Evolutionary conservation across 2,113 vertebrate genomes (phyloP), one percentile per base, ranked within the genome.

Genomic region (Hydrolagus affinis): DNA sequence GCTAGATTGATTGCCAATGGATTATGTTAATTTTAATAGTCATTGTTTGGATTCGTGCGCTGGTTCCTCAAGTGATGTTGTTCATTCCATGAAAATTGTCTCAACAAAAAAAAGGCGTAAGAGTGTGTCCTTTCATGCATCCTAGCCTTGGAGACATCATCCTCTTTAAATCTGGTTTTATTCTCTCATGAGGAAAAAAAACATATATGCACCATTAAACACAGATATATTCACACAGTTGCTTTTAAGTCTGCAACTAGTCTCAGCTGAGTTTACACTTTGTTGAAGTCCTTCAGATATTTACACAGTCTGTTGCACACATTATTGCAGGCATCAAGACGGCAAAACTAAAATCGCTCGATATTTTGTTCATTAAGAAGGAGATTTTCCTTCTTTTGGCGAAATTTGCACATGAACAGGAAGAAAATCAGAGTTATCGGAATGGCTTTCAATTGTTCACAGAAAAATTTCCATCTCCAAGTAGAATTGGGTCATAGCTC

Each of bases 121-220:
- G 56, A 78, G n/a, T 25, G 4, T 7, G 12, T 78, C 57, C 11
- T 60, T 78, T 80, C 77, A 80, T 80, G 59, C 59, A 66, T 80
- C 23, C 25, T 30, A 30, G 59, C 23, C n/a, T 80, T 59, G 30
- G 25, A 80, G 30, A 80, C 8, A 30, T 66, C 30, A 80, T 66
- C 77, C n/a, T 80, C 14, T 25, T 64, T 66, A 9, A 8, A 80
- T 80, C 59, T 64, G 23, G 7, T 60, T 28, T 30, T 30, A 80
- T 15, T 19, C 11, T 80, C 76, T 80, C 76, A 28, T 64, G 76
- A 80, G 57, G 9, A 66, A 30, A 80, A 14, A 66, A 80, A 80
- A 62, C 15, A 80, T 80, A 62, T 62, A 62, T 23, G 76, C 76
- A 60, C 76, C 77, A 80, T 80, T 80, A 30, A 62, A 28, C 25